A percentile compares a stretch with the other conserved stretches of the same genome.
phyloP scores from a whole-genome alignment of 2,888 invertebrate species.

The Agriopis marginaria region DNA sequence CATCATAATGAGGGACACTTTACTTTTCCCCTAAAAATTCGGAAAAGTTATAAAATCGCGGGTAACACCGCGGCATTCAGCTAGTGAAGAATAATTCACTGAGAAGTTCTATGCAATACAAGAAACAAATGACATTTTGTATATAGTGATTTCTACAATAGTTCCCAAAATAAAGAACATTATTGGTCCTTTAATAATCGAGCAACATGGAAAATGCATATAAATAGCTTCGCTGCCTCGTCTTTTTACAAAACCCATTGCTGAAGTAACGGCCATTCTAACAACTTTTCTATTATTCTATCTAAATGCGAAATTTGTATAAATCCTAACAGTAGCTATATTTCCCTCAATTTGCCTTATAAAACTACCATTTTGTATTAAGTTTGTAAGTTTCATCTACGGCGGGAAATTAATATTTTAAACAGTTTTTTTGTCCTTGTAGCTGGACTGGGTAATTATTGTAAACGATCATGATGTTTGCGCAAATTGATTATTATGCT shows the following conservation, averaged over 20 bases:
- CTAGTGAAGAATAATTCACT: no score
- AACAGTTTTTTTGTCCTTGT: no score
- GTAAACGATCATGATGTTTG: no score
- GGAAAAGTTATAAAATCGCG: no score
- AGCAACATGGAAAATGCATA: constrained; percentile 5
- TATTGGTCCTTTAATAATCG: constrained; percentile 26
- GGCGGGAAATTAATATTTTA: no score
- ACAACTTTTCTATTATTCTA: constrained; percentile 13
- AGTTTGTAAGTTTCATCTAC: no score
- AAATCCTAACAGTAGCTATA: background rate
- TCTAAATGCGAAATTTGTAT: background rate
- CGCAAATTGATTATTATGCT: no score
- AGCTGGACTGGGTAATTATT: no score
- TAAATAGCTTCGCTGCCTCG: constrained; percentile 24
- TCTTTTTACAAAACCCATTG: constrained; percentile 5
- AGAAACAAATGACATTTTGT: background rate
- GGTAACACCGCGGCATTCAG: no score
- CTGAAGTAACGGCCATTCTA: constrained; percentile 13
- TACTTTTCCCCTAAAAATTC: no score
- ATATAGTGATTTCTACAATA: no score
- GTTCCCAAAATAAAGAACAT: background rate
- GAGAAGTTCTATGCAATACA: background rate
- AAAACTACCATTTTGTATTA: constrained; percentile 3
- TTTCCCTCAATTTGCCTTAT: constrained; percentile 9
- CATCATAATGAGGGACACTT: no score